Evolutionary conservation across 2,888 invertebrate genomes (phyloP).

Genomic region (Eupsilia transversa): DNA sequence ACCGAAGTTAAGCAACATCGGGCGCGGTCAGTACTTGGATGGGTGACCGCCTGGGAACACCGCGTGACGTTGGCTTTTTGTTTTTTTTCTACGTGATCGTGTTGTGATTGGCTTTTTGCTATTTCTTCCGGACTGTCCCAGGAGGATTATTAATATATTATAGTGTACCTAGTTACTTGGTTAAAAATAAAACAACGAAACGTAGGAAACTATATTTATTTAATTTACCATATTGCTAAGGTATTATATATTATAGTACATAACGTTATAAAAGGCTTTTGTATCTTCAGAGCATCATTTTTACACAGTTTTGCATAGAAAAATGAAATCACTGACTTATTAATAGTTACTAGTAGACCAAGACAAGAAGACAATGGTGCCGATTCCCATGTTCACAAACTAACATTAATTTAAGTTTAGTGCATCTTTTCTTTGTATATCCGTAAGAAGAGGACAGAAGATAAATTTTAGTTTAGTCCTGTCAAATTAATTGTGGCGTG

Average conservation of each 20-base stretch:
- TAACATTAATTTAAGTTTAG: no score
- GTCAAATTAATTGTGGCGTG: no score
- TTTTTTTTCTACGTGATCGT: no score
- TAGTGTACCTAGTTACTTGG: no score
- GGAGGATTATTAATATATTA: no score
- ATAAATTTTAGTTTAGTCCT: no score
- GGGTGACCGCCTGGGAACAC: slow-evolving; percentile 86
- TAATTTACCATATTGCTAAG: slow-evolving; percentile 32
- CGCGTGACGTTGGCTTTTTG: slow-evolving; percentile 69
- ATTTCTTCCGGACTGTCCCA: no score
- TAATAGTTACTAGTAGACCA: no score
- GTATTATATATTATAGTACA: slow-evolving; percentile 49
- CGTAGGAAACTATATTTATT: slow-evolving; percentile 59
- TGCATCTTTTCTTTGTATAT: no score
- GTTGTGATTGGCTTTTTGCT: no score
- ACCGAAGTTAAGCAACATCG: slow-evolving; percentile 82
- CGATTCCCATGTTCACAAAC: no score
- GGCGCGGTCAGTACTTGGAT: slow-evolving; percentile 86
- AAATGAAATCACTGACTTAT: neutral
- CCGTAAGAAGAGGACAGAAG: no score
- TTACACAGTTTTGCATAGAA: neutral
- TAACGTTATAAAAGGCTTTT: slow-evolving; percentile 45
- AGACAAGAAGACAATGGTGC: neutral
- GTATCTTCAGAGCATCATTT: slow-evolving; percentile 6
- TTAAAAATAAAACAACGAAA: slow-evolving; percentile 33